Percentiles rank a stretch among this genome's conserved stretches.
phyloP scores from a whole-genome alignment of 2,797 vertebrate genomes.

The Poeciliopsis infans region DNA sequence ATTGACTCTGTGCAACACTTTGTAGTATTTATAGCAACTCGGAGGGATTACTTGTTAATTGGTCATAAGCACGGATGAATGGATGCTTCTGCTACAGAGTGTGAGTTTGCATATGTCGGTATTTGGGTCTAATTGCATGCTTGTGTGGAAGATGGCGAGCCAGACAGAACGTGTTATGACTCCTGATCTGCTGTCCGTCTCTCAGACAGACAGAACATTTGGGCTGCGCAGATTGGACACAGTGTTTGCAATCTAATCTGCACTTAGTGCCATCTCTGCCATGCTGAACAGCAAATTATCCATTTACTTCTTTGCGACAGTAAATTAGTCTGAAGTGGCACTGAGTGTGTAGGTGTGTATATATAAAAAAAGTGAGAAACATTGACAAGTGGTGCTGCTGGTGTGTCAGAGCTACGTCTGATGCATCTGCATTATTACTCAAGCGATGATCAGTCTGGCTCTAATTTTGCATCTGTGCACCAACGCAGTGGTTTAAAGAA shows the following conservation, averaged over 20 bases:
- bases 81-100: slow-evolving; percentile 33
- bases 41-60: slow-evolving; percentile 60
- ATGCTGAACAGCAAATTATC: slow-evolving; percentile 77
- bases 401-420: background rate
- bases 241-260: slow-evolving; percentile 64
- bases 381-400: background rate
- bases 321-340: slow-evolving; percentile 66
- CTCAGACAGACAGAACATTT: slow-evolving; percentile 56
- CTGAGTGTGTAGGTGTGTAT: slow-evolving; percentile 22
- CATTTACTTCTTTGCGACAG: slow-evolving; percentile 67
- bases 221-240: slow-evolving; percentile 56
- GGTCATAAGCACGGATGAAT: slow-evolving; percentile 35
- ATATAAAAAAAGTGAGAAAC: slow-evolving; percentile 4
- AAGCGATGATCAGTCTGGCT: background rate
- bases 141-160: slow-evolving; percentile 53
- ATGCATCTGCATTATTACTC: background rate
- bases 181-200: slow-evolving; percentile 76
- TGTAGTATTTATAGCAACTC: slow-evolving; percentile 60
- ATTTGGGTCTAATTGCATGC: slow-evolving; percentile 54
- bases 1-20: slow-evolving; percentile 52
- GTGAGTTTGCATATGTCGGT: slow-evolving; percentile 36
- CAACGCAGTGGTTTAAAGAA: background rate
- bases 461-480: background rate
- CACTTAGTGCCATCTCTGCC: slow-evolving; percentile 63
- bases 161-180: slow-evolving; percentile 77